Percentiles rank a stretch among this genome's conserved stretches.
These are phyloP conservation scores for Gorsachius goisagi DNA, from an alignment of 2,113 vertebrate species.

Conservation along the genomic window DNA sequence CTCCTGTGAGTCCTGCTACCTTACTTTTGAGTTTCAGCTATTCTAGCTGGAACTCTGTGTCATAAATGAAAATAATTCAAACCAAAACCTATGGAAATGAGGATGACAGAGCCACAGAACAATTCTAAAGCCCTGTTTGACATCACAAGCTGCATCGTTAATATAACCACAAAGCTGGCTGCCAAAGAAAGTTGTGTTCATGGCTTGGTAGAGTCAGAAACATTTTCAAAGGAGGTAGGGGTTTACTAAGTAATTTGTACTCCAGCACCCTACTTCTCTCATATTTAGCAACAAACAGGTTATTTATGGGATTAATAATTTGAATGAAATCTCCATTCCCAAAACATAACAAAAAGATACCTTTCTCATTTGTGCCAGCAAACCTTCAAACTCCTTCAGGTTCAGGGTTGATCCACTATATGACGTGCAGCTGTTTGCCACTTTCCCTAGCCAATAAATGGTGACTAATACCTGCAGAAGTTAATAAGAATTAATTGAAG, in stretches of 20 bases:
- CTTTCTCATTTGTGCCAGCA: conserved; percentile 96
- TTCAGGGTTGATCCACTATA: conserved; percentile 92
- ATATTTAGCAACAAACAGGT: neutral
- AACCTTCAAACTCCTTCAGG: conserved; percentile 92
- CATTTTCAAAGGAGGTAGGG: neutral
- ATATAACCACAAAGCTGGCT: neutral
- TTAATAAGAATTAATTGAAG: conserved; percentile 41
- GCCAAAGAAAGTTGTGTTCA: neutral
- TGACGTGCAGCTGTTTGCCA: conserved; percentile 86
- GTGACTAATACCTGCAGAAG: conserved; percentile 90
- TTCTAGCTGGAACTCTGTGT: neutral
- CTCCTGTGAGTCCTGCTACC: neutral
- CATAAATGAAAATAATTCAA: neutral
- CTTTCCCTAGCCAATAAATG: conserved; percentile 96
- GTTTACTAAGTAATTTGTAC: neutral
- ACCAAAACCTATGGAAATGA: neutral
- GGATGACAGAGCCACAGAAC: neutral
- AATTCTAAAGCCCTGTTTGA: neutral
- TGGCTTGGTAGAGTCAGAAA: neutral
- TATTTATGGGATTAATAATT: neutral
- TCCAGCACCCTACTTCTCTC: neutral
- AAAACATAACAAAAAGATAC: conserved; percentile 68
- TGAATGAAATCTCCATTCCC: neutral
- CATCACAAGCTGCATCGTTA: neutral
- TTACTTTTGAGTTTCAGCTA: neutral